Evolutionary conservation across 2,888 invertebrate genomes (phyloP).

Genomic region (Poecilobothrus nobilitatus): DNA sequence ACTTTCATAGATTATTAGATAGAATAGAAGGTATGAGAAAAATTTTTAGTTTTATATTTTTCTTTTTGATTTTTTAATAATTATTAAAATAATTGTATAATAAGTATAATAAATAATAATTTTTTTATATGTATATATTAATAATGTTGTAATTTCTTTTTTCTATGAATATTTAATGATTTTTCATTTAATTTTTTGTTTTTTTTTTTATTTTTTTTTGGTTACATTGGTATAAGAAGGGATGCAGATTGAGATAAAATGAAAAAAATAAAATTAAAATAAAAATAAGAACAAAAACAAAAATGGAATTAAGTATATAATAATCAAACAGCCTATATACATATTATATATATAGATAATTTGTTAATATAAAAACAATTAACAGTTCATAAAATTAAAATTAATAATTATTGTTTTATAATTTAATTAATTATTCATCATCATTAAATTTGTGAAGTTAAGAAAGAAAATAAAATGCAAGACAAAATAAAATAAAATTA

Average conservation of each 20-base stretch:
- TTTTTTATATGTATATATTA: neutral
- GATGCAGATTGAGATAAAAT: neutral
- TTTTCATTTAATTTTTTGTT: too few species aligned
- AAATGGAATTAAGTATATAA: neutral
- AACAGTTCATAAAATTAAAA: constrained; percentile 1
- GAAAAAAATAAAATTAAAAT: neutral
- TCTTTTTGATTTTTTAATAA: neutral
- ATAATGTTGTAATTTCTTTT: neutral
- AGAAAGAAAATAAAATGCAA: neutral
- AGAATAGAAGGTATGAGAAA: too few species aligned
- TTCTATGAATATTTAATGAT: constrained; percentile 1
- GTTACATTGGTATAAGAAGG: too few species aligned
- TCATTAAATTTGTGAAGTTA: neutral
- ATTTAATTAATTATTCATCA: neutral
- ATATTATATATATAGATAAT: too few species aligned
- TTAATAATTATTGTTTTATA: neutral
- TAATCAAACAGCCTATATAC: neutral
- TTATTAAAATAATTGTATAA: neutral
- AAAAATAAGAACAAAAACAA: neutral
- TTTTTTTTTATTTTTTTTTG: too few species aligned
- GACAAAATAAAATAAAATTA: neutral
- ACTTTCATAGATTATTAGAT: too few species aligned
- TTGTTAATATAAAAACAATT: neutral
- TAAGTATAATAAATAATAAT: neutral
- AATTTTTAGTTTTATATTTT: neutral